Percentiles rank a stretch among this genome's conserved stretches.
Conservation (phyloP, 2,888 invertebrate genomes). For the Pristionchus maxplancki region DNA sequence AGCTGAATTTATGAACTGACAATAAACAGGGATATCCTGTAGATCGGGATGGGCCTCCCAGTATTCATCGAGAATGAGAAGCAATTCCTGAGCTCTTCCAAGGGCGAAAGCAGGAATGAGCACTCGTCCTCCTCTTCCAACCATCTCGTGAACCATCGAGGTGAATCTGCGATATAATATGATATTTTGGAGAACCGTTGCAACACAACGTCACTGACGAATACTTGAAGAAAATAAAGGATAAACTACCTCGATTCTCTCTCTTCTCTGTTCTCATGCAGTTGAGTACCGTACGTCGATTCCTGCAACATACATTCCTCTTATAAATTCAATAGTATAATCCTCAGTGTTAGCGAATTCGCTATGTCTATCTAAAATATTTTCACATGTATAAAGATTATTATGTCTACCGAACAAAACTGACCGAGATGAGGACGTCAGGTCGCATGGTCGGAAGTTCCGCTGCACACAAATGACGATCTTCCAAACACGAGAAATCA, state of each 20-base stretch:
- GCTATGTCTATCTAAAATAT: no score
- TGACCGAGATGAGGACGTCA: constrained; percentile 94
- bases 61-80: constrained; percentile 87
- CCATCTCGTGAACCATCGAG: constrained; percentile 92
- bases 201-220: neutral
- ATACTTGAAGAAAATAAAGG: neutral
- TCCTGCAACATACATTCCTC: constrained; percentile 82
- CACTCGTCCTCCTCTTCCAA: constrained; percentile 95
- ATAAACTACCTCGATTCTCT: constrained; percentile 89
- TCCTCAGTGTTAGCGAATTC: no score
- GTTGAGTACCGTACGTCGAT: constrained; percentile 98
- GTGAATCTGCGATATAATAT: constrained; percentile 64
- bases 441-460: constrained; percentile 97
- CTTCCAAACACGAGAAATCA: constrained; percentile 98
- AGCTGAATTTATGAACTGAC: constrained; percentile 57
- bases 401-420: no score
- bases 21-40: constrained; percentile 98
- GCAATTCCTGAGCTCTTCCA: constrained; percentile 87
- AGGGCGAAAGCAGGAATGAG: constrained; percentile 98
- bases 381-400: no score
- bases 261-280: constrained; percentile 97
- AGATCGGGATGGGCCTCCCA: constrained; percentile 97
- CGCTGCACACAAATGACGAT: constrained; percentile 98
- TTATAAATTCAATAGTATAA: neutral
- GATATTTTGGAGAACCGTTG: no score